Base-by-base conservation (phyloP, 2,113 vertebrate genomes). In the Pardalotus punctatus region DNA sequence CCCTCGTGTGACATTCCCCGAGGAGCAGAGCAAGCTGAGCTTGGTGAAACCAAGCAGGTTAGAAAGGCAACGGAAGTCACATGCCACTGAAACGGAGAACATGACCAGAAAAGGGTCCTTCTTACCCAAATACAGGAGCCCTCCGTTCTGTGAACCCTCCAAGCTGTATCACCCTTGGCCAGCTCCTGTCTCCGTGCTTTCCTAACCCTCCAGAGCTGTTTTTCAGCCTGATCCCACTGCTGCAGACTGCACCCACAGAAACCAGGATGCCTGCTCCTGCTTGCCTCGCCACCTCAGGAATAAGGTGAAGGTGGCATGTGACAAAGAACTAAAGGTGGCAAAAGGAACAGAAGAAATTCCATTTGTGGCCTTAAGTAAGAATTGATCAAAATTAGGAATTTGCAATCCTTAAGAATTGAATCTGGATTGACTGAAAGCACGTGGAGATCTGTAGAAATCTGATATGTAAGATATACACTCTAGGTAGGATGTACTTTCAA, bases 1-100 rank as follows among this genome's bases (percentile, higher is more conserved):
- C 97, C 9, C 81, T 99, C 14, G 95, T 98, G 97, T 99, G 98
- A 99, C 58, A 4, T 40, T 28, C 19, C 72, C 64, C 5, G 54
- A 57, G 67, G 25, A 38, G 62, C 45, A 53, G 86, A 76, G 43
- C 2, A 3, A 72, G 67, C 89, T 10, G 77, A 91, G 81, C 66
- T 88, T 81, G 62, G n/a, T 51, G 38, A 93, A 93, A 94, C 58
- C 89, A 70, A 61, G 53, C 92, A 50, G 90, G 58, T 76, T 54
- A 81, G 77, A 93, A 83, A 56, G 57, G 90, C 91, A 85, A 66
- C 23, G 43, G 85, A 61, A 50, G 71, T 88, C 92, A 73, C 60
- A 48, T 33, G 51, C 81, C 65, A 90, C 84, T 83, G 86, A 77
- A 91, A 92, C 3, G 83, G 94, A 97, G 91, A 96, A 87, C 74